phyloP scores from a whole-genome alignment of 2,113 vertebrate genomes.

The Nothoprocta perdicaria region DNA sequence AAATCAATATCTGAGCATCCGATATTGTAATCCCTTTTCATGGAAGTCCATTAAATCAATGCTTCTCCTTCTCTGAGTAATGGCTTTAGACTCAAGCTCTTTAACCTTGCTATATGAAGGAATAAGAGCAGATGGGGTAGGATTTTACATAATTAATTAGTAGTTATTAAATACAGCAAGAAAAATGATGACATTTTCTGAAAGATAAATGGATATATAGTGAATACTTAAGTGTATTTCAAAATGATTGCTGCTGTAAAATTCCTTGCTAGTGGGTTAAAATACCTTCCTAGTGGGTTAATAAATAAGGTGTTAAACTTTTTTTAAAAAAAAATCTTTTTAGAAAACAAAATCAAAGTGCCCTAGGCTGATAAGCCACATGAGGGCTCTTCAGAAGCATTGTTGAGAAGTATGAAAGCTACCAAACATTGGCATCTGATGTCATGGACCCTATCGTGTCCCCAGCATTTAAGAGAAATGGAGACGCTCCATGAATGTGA shows the following conservation, averaged over 20 bases:
- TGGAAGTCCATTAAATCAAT: slow-evolving; percentile 60
- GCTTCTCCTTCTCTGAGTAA: slow-evolving; percentile 20
- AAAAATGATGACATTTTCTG: background rate
- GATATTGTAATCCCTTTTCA: slow-evolving; percentile 51
- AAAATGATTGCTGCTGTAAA: background rate
- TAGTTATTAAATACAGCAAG: slow-evolving; percentile 29
- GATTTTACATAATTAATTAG: slow-evolving; percentile 36
- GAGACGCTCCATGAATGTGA: background rate
- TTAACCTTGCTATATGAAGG: background rate
- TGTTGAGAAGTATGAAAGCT: background rate
- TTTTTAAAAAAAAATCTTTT: too few species aligned
- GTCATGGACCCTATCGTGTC: background rate
- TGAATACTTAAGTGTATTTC: background rate
- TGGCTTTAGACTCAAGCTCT: slow-evolving; percentile 14
- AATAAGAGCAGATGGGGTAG: slow-evolving; percentile 42
- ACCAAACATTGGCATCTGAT: background rate
- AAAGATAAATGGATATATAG: background rate
- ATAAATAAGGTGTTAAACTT: background rate
- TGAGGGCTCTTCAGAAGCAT: background rate
- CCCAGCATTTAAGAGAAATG: background rate
- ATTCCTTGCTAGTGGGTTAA: background rate
- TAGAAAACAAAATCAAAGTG: background rate
- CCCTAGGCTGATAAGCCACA: rapidly evolving
- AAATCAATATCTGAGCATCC: slow-evolving; percentile 48
- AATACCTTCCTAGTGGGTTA: background rate